These are phyloP conservation scores for Zelleria hepariella DNA, from an alignment of 2,888 invertebrate genomes.

Conservation along the genomic window DNA sequence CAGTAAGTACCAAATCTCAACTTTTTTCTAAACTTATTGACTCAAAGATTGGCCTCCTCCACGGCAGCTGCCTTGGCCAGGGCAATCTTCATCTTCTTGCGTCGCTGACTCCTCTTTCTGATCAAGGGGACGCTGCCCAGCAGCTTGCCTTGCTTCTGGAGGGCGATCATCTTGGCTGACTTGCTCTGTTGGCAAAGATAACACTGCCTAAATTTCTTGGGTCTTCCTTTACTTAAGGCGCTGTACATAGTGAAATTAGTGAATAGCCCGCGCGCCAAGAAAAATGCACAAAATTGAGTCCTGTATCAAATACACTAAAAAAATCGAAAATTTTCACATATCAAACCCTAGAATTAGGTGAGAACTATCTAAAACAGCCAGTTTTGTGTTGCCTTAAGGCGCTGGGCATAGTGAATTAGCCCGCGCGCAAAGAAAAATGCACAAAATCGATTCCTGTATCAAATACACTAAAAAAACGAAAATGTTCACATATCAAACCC, in stretches of 20 bases:
- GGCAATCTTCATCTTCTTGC: slow-evolving; percentile 48
- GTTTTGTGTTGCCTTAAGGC: neutral
- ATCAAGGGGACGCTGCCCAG: slow-evolving; percentile 46
- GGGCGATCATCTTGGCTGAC: slow-evolving; percentile 53
- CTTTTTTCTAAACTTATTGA: neutral
- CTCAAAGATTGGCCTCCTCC: neutral
- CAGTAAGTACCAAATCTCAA: no score
- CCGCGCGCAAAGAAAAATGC: no score
- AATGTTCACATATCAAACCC: no score
- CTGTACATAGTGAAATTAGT: neutral
- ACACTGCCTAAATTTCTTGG: neutral
- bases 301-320: no score
- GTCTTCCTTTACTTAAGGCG: no score
- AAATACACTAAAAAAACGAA: no score
- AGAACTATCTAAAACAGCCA: neutral
- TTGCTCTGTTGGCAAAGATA: slow-evolving; percentile 39
- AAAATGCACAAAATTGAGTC: no score
- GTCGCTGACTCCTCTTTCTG: slow-evolving; percentile 51
- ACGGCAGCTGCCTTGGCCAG: slow-evolving; percentile 35
- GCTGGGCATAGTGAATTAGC: no score
- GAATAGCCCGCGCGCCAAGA: no score
- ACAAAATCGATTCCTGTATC: no score
- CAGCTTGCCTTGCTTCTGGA: slow-evolving; percentile 55
- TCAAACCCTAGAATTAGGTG: no score
- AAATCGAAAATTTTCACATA: no score